phyloP scores from a whole-genome alignment of 2,113 vertebrate species.

The Indicator indicator region DNA sequence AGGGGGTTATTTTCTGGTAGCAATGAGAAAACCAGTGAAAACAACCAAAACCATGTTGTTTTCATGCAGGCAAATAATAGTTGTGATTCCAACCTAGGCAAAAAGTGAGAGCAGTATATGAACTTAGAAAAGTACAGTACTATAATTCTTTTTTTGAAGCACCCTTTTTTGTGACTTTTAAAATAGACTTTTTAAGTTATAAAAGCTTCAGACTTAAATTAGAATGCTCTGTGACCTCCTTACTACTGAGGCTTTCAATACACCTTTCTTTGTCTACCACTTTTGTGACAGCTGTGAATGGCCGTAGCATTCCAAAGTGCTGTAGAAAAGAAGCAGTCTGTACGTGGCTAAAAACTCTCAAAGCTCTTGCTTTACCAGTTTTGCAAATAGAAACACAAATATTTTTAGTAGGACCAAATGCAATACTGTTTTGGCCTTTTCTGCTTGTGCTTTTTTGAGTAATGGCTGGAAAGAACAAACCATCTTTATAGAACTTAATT shows the following conservation, averaged over 20 bases:
- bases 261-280: rapidly evolving
- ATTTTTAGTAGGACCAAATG: background rate
- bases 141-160: background rate
- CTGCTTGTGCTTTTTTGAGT: background rate
- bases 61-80: background rate
- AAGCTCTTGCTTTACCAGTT: background rate
- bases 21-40: background rate
- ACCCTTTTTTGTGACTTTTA: background rate
- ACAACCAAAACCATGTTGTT: background rate
- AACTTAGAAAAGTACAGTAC: background rate
- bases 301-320: background rate
- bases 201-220: background rate
- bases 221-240: background rate
- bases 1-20: background rate
- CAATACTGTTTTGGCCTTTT: background rate
- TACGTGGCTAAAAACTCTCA: background rate
- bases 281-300: background rate
- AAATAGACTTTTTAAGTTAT: background rate
- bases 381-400: background rate
- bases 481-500: background rate
- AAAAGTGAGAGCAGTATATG: background rate
- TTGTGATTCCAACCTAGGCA: background rate
- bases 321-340: background rate
- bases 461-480: background rate
- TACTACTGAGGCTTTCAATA: background rate